Evolutionary conservation across 2,113 vertebrate genomes (phyloP).

Genomic region (Puffinus mauretanicus): DNA sequence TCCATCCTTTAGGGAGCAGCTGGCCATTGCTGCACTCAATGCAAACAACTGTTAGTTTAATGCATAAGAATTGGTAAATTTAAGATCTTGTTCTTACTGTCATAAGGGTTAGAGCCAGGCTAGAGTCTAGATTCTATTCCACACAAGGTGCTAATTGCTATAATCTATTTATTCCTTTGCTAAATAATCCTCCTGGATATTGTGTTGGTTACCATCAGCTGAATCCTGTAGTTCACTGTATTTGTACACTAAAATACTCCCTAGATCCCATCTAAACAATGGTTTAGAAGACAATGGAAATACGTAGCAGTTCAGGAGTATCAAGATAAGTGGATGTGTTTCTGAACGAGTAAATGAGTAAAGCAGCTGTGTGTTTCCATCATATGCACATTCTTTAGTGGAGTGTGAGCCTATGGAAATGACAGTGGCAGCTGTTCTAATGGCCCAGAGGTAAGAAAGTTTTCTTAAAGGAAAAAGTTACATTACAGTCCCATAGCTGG

Average conservation of each 20-base stretch:
- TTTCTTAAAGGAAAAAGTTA: not conserved
- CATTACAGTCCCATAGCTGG: not conserved
- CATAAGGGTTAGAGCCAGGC: not conserved
- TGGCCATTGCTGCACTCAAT: not conserved
- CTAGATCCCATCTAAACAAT: not conserved
- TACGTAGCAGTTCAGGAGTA: not conserved
- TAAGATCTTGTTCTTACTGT: not conserved
- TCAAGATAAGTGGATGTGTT: not conserved
- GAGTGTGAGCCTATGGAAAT: not conserved
- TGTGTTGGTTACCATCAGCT: not conserved
- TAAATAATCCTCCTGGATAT: not conserved
- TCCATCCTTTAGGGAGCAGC: not conserved
- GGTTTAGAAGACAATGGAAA: not conserved
- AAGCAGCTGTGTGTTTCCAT: not conserved
- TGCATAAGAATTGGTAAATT: not conserved
- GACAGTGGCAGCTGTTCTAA: not conserved
- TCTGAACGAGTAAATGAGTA: not conserved
- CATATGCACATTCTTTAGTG: not conserved
- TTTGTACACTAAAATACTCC: not conserved
- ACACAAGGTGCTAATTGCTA: not conserved
- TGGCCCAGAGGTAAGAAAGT: not conserved
- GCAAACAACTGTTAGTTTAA: not conserved
- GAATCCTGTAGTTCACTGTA: not conserved
- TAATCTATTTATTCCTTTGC: not conserved
- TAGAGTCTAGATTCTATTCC: not conserved